phyloP scores from a whole-genome alignment of 2,113 vertebrate genomes.

The Lasiurus borealis region DNA sequence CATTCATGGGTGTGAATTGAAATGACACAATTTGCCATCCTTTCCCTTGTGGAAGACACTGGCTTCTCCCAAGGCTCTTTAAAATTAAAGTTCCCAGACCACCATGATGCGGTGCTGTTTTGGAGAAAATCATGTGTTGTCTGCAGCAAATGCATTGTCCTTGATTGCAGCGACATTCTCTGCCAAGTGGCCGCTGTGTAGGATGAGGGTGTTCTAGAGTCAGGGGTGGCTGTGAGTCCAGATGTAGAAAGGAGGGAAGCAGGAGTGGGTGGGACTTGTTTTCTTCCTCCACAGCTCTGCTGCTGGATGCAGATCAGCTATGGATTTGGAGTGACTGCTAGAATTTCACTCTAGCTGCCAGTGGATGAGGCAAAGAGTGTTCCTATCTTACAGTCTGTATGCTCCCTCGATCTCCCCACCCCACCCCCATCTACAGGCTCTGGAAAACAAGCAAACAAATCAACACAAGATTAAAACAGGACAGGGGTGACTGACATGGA shows the following conservation, averaged over 20 bases:
- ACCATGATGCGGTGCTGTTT: neutral
- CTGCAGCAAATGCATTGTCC: neutral
- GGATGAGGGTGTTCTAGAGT: neutral
- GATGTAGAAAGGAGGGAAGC: slow-evolving; percentile 63
- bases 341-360: slow-evolving; percentile 56
- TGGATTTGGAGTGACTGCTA: slow-evolving; percentile 44
- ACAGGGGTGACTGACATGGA: neutral
- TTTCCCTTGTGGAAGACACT: slow-evolving; percentile 12
- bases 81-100: slow-evolving; percentile 33
- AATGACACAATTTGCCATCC: slow-evolving; percentile 17
- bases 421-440: neutral
- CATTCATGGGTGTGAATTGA: slow-evolving; percentile 27
- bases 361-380: neutral
- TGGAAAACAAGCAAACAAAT: slow-evolving; percentile 10
- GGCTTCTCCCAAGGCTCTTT: slow-evolving; percentile 8
- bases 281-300: slow-evolving; percentile 57
- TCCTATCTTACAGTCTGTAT: neutral
- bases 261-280: slow-evolving; percentile 72
- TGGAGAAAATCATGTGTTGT: neutral
- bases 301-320: slow-evolving; percentile 31
- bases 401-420: neutral
- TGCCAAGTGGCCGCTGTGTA: neutral
- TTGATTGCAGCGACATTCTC: neutral
- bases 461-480: neutral
- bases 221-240: slow-evolving; percentile 3